These are phyloP conservation scores for Orthonyx spaldingii DNA, from an alignment of 2,113 vertebrate species.

Conservation along the genomic window DNA sequence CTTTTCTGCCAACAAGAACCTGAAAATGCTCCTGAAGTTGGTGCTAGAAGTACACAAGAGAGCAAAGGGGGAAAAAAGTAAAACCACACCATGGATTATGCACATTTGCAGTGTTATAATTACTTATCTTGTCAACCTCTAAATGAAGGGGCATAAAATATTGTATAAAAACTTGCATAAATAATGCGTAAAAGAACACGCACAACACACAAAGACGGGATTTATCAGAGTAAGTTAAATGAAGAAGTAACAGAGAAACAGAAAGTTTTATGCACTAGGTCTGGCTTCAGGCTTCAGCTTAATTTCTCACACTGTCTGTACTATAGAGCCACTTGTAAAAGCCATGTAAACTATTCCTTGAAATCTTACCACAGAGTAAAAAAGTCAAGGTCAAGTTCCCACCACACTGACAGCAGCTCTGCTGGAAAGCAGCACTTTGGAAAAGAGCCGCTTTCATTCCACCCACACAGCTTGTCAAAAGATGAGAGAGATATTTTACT, in stretches of 20 bases:
- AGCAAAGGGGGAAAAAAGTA: rapidly evolving
- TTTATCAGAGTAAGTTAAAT: not conserved
- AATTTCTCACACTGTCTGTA: not conserved
- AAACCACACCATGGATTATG: not conserved
- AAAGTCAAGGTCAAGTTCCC: constrained; percentile 13
- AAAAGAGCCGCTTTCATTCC: not conserved
- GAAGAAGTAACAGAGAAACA: not conserved
- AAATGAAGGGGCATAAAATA: not conserved
- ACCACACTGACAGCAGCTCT: not conserved
- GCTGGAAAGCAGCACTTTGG: not conserved
- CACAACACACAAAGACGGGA: not conserved
- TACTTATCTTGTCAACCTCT: not conserved
- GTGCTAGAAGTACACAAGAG: not conserved
- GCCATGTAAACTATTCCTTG: not conserved
- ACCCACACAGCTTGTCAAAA: not conserved
- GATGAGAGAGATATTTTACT: not conserved
- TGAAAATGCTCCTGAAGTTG: not conserved
- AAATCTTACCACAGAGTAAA: not conserved
- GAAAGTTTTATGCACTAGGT: not conserved
- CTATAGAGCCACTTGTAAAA: not conserved
- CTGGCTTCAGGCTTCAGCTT: not conserved
- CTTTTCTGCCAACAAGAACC: not conserved
- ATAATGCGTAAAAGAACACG: not conserved
- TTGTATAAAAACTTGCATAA: not conserved
- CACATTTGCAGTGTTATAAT: not conserved